Percentiles rank a stretch among this genome's conserved stretches.
Conservation (phyloP, 2,113 vertebrate genomes). For the Polypterus bichir region DNA sequence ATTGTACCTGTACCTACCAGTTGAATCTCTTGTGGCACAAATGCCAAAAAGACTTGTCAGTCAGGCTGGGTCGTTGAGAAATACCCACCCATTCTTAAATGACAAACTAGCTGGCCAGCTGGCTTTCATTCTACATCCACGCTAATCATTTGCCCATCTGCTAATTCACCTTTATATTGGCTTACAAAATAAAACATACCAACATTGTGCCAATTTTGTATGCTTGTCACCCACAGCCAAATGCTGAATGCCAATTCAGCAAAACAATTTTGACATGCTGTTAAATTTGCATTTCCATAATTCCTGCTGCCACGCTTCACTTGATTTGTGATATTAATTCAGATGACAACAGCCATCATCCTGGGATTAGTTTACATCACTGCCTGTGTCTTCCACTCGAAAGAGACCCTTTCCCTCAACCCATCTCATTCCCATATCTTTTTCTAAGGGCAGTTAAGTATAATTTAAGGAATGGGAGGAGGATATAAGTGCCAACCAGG, state of each 20-base stretch:
- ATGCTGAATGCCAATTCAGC: slow-evolving; percentile 2
- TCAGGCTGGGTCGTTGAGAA: no score
- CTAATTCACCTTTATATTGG: slow-evolving; percentile 6
- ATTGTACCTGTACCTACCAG: no score
- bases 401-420: no score
- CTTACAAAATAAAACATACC: slow-evolving; percentile 6
- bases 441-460: no score
- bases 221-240: slow-evolving; percentile 9
- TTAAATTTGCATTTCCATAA: slow-evolving; percentile 10
- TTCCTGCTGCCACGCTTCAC: slow-evolving; percentile 5
- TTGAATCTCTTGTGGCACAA: no score
- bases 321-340: slow-evolving; percentile 12
- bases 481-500: no score
- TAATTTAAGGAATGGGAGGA: no score
- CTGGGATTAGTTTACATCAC: background rate
- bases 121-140: slow-evolving; percentile 6
- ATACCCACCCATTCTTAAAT: background rate
- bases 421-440: background rate
- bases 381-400: background rate
- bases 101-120: background rate
- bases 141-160: slow-evolving; percentile 7
- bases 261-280: slow-evolving; percentile 9
- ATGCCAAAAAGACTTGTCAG: no score
- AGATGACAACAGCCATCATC: slow-evolving; percentile 10
- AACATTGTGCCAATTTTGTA: slow-evolving; percentile 1